Conservation (phyloP, 2,888 invertebrate genomes). For the Apantesis nais region DNA sequence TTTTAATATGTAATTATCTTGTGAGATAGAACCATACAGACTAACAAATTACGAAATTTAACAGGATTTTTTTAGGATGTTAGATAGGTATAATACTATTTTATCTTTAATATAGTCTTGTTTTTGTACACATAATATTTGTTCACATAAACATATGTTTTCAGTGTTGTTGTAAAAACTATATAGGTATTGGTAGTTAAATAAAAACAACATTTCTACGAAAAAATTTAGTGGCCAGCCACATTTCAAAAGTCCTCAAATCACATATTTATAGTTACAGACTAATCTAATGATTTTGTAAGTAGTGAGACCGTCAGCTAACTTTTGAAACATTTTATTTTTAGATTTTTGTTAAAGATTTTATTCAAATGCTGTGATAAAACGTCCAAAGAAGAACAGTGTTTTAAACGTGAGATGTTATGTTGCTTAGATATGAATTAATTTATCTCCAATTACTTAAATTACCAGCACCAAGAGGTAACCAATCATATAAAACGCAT, state of each 20-base stretch:
- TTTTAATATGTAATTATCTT: neutral
- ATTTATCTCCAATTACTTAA: conserved; percentile 21
- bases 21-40: neutral
- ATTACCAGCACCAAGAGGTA: conserved; percentile 46
- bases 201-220: conserved; percentile 15
- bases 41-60: neutral
- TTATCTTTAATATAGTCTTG: neutral
- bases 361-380: conserved; percentile 23
- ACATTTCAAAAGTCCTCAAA: conserved; percentile 52
- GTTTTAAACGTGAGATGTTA: conserved; percentile 11
- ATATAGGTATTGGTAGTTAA: neutral
- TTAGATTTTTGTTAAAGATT: conserved; percentile 15
- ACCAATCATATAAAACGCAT: conserved; percentile 29
- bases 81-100: too few species aligned
- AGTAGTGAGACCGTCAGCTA: conserved; percentile 33
- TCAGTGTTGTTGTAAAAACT: neutral
- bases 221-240: conserved; percentile 56
- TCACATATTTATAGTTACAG: conserved; percentile 13
- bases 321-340: conserved; percentile 7
- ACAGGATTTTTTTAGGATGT: too few species aligned
- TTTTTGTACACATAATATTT: conserved; percentile 33
- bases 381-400: conserved; percentile 18
- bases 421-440: conserved; percentile 13
- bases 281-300: conserved; percentile 17
- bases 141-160: conserved; percentile 10